These are phyloP conservation scores for Baccha elongata DNA, from an alignment of 2,888 invertebrate genomes.

Conservation along the genomic window DNA sequence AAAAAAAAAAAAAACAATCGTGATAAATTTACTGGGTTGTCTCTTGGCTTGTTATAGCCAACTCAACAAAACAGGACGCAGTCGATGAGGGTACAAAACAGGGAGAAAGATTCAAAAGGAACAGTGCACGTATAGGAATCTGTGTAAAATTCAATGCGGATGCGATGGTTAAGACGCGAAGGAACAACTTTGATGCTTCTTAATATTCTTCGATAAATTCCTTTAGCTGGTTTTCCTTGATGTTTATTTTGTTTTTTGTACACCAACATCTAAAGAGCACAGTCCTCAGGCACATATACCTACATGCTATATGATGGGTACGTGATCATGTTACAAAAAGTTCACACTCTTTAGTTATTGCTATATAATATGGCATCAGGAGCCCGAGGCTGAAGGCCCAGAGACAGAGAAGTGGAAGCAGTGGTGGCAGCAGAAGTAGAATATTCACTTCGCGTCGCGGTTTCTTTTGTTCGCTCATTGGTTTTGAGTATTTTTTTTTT, in stretches of 20 bases:
- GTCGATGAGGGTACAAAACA: slow-evolving; percentile 21
- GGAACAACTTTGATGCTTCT: slow-evolving; percentile 37
- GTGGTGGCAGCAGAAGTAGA: slow-evolving; percentile 28
- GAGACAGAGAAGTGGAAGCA: background rate
- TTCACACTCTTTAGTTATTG: slow-evolving; percentile 70
- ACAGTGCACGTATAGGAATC: slow-evolving; percentile 28
- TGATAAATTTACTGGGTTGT: slow-evolving; percentile 32
- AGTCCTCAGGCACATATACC: slow-evolving; percentile 16
- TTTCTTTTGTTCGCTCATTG: slow-evolving; percentile 64
- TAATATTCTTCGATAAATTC: slow-evolving; percentile 41
- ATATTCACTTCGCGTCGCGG: slow-evolving; percentile 67
- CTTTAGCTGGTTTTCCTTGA: slow-evolving; percentile 43
- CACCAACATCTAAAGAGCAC: background rate
- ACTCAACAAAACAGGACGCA: slow-evolving; percentile 62
- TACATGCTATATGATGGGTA: slow-evolving; percentile 35
- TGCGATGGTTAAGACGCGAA: background rate
- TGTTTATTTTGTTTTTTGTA: background rate
- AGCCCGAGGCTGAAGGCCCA: background rate
- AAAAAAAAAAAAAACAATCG: background rate
- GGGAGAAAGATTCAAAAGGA: background rate
- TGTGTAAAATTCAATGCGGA: slow-evolving; percentile 40
- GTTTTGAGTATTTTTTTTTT: slow-evolving; percentile 21
- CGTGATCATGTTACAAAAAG: slow-evolving; percentile 73
- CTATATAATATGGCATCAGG: slow-evolving; percentile 46
- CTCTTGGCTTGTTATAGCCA: slow-evolving; percentile 51